Evolutionary conservation across 1,140 invertebrate species (phyloP).

Genomic region (Oreohelix idahoensis): DNA sequence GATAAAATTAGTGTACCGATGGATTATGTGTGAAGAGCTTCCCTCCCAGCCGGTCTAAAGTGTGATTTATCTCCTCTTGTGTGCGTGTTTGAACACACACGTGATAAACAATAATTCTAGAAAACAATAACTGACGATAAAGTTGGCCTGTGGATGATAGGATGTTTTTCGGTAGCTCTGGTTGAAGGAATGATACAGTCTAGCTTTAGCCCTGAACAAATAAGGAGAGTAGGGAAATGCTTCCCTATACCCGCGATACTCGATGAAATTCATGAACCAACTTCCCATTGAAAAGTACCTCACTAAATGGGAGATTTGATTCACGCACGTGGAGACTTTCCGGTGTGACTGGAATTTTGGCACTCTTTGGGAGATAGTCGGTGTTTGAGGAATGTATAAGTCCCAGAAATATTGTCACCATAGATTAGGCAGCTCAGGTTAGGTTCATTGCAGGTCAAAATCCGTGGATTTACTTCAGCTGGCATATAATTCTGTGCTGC

Average conservation of each 20-base stretch:
- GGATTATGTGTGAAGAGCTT: background rate
- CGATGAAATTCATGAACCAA: background rate
- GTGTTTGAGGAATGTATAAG: background rate
- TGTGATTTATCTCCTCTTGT: background rate
- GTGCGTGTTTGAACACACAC: background rate
- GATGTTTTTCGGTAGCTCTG: background rate
- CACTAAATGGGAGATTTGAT: slow-evolving; percentile 4
- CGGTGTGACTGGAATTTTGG: background rate
- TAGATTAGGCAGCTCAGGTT: background rate
- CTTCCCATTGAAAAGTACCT: background rate
- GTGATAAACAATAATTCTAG: background rate
- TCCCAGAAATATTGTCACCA: background rate
- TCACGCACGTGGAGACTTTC: background rate
- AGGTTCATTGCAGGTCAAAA: background rate
- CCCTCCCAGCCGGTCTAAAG: background rate
- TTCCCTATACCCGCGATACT: background rate
- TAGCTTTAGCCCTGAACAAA: background rate
- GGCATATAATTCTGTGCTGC: background rate
- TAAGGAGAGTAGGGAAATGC: background rate
- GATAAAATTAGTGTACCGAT: background rate
- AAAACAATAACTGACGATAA: background rate
- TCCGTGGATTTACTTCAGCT: background rate
- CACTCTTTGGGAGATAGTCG: background rate
- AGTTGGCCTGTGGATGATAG: background rate
- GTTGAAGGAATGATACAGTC: slow-evolving; percentile 12